Conservation (phyloP, 2,113 vertebrate species). For the Onychostoma macrolepis region DNA sequence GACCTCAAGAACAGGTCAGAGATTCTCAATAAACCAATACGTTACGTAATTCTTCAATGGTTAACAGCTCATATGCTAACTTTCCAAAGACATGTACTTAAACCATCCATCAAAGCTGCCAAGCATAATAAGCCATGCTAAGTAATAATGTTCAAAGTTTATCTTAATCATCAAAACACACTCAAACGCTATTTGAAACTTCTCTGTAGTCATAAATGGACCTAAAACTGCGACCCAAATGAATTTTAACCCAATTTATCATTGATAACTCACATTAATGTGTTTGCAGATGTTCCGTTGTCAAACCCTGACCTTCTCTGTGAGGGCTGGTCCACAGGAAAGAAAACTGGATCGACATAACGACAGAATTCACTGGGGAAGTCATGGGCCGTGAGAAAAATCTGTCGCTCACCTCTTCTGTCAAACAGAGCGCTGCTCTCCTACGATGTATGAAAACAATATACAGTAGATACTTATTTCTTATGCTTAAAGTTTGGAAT, state of each 20-base stretch:
- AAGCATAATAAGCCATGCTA: neutral
- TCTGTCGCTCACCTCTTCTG: neutral
- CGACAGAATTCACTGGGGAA: neutral
- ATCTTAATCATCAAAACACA: conserved; percentile 5
- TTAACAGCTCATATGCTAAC: neutral
- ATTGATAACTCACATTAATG: conserved; percentile 2
- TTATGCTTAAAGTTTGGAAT: conserved; percentile 23
- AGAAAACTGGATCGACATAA: neutral
- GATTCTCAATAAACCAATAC: neutral
- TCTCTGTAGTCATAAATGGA: neutral
- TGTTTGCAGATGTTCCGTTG: conserved; percentile 18
- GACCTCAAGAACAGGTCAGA: conserved; percentile 33
- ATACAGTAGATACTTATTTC: conserved; percentile 11
- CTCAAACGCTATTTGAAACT: neutral
- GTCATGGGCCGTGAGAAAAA: conserved; percentile 10
- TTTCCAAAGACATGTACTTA: conserved; percentile 32
- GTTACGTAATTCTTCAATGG: conserved; percentile 14
- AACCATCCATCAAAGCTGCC: conserved; percentile 32
- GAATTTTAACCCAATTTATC: neutral
- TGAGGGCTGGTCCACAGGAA: conserved; percentile 5
- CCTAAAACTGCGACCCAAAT: neutral
- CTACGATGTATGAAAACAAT: neutral
- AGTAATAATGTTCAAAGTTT: conserved; percentile 10
- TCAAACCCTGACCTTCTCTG: neutral
- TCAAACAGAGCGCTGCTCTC: neutral